These are phyloP conservation scores for Paraescarpia echinospica DNA, from an alignment of 1,140 invertebrate genomes.

Conservation along the genomic window DNA sequence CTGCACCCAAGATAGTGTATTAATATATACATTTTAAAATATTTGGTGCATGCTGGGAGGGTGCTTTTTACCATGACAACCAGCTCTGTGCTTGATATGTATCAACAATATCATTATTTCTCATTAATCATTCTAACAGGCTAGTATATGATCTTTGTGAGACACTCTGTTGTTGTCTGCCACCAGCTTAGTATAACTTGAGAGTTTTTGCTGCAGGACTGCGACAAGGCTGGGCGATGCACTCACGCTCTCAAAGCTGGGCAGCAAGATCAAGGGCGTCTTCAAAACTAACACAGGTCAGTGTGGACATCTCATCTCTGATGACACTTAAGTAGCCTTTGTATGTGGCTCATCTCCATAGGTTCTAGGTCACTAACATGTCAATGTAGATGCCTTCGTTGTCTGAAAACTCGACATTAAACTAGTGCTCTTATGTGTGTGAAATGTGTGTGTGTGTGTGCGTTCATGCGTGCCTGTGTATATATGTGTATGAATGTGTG, in stretches of 20 bases:
- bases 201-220: slow-evolving; percentile 39
- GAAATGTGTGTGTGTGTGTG: no score
- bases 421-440: no score
- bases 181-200: background rate
- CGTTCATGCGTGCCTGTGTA: no score
- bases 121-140: background rate
- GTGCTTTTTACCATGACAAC: background rate
- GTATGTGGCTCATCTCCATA: no score
- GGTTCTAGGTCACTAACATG: no score
- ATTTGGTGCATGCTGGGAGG: background rate
- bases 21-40: no score
- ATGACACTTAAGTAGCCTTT: no score
- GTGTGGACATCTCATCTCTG: slow-evolving; percentile 22
- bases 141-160: background rate
- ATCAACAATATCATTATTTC: background rate
- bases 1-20: no score
- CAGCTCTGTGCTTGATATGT: background rate
- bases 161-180: background rate
- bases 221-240: slow-evolving; percentile 58
- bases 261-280: slow-evolving; percentile 55
- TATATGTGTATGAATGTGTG: no score
- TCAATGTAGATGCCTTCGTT: slow-evolving; percentile 17
- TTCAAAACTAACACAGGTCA: slow-evolving; percentile 45
- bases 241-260: slow-evolving; percentile 53
- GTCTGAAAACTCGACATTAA: no score